Base-by-base conservation (phyloP, 2,888 invertebrate species). In the Hemaris fuciformis region DNA sequence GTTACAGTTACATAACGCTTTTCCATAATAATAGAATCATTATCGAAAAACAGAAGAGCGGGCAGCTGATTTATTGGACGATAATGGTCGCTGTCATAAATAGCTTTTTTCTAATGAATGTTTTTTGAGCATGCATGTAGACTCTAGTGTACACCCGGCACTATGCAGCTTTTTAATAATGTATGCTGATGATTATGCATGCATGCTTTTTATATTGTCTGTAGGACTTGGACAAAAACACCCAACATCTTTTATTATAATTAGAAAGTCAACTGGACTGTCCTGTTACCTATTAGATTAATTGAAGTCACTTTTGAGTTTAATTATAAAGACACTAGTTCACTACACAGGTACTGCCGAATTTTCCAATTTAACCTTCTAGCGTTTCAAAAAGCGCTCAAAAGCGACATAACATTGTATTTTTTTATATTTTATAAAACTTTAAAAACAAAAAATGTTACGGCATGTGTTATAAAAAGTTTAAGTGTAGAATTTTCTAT, bases 11-110 rank as follows among this genome's bases (percentile, higher is more conserved):
- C 89, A 89, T 88, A 91, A 91, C 91, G 90, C 89, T 90, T 92
- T 91, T 89, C 92, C 91, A 89, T 92, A 91, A 92, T 91, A 92
- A 92, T 92, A 91, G 92, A 92, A 92, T 92, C 91, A 92, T 92
- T 91, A 91, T 91, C 87, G 91, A 91, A 91, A 80, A 92, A 91
- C 92, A 92, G 92, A 91, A 92, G 91, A 92, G 90, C 86, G 91
- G 91, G 87, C 92, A 91, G 92, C 92, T 92, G 92, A 92, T 92
- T 92, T 92, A 92, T 92, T 91, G 81, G 88, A 91, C 87, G 91
- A 90, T 91, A 92, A 92, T 92, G 84, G 91, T 74, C 86, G 83
- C 90, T 91, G 92, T 92, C 91, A 91, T 91, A 92, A 91, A 92
- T 90, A 91, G 89, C 85, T 91, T 91, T 91, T 90, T 91, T 87